Conservation (phyloP, 2,888 invertebrate genomes). For the Amiota minor region DNA sequence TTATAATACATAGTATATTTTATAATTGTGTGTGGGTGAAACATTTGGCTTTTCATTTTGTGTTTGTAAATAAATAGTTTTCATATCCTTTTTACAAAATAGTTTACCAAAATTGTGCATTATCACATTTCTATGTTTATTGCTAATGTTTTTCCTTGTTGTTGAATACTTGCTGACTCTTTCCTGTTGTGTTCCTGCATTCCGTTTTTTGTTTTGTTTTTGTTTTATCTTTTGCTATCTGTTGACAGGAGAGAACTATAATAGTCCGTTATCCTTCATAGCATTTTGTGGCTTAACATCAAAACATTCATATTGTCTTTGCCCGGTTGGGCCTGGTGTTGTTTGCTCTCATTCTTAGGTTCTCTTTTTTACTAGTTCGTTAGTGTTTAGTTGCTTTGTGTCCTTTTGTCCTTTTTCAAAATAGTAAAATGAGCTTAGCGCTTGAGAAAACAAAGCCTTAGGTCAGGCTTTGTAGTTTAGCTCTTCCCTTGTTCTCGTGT, state of each 20-base stretch:
- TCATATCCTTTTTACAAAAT: constrained; percentile 18
- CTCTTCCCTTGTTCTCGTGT: constrained; percentile 1
- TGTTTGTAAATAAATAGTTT: constrained; percentile 22
- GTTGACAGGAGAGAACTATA: background rate
- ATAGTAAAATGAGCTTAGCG: constrained; percentile 26
- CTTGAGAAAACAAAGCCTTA: constrained; percentile 5
- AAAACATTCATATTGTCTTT: no score
- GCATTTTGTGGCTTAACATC: background rate
- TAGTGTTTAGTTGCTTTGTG: constrained; percentile 1
- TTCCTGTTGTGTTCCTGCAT: background rate
- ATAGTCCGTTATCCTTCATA: background rate
- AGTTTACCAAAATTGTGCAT: constrained; percentile 22
- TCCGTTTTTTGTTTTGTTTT: background rate
- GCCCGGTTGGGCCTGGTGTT: background rate
- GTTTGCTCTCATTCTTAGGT: background rate
- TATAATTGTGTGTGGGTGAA: no score
- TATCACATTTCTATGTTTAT: constrained; percentile 23
- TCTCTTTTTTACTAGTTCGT: constrained; percentile 4
- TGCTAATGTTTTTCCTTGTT: constrained; percentile 12
- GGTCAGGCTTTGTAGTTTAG: constrained; percentile 22
- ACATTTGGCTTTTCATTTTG: no score
- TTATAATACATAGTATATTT: no score
- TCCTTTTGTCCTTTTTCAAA: background rate
- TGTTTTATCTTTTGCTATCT: background rate
- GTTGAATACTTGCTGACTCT: no score